A percentile compares a stretch with the other conserved stretches of the same genome.
Conservation (phyloP, 1,140 invertebrate genomes). For the Drosophila asahinai region DNA sequence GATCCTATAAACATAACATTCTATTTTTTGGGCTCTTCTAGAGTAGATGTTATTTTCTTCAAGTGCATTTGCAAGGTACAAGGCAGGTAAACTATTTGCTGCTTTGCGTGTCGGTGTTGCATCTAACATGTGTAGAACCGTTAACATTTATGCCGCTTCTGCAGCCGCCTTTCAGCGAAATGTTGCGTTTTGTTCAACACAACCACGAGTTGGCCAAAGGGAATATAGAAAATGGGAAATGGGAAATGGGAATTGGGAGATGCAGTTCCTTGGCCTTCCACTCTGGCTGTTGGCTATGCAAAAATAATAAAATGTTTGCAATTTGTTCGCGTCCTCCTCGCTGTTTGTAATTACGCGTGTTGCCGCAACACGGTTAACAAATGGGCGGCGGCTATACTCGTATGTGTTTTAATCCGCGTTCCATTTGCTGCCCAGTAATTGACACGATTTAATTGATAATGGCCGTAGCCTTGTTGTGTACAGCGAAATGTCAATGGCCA, state of each 20-base stretch:
- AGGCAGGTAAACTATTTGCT: conserved; percentile 46
- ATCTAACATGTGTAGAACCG: conserved; percentile 50
- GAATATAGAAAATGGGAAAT: conserved; percentile 7
- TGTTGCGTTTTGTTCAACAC: conserved; percentile 65
- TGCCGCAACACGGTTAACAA: conserved; percentile 24
- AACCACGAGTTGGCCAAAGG: conserved; percentile 21
- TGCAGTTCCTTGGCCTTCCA: conserved; percentile 38
- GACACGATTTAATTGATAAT: conserved; percentile 48
- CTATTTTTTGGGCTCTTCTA: too few relatives aligned
- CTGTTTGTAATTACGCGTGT: conserved; percentile 59
- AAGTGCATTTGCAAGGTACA: conserved; percentile 26
- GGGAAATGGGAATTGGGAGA: conserved; percentile 22
- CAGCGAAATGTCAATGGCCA: conserved; percentile 29
- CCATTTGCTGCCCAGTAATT: conserved; percentile 27
- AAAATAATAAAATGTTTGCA: conserved; percentile 59
- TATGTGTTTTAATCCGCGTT: conserved; percentile 15
- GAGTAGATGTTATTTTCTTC: background rate
- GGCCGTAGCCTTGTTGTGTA: conserved; percentile 2
- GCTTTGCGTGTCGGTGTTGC: conserved; percentile 58
- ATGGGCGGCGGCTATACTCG: conserved; percentile 1
- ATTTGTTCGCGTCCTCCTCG: conserved; percentile 37
- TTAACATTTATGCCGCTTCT: conserved; percentile 57
- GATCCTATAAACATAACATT: too few relatives aligned
- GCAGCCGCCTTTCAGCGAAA: conserved; percentile 34
- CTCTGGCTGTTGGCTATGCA: conserved; percentile 20